phyloP scores from a whole-genome alignment of 2,113 vertebrate genomes.

The Nipponia nippon region DNA sequence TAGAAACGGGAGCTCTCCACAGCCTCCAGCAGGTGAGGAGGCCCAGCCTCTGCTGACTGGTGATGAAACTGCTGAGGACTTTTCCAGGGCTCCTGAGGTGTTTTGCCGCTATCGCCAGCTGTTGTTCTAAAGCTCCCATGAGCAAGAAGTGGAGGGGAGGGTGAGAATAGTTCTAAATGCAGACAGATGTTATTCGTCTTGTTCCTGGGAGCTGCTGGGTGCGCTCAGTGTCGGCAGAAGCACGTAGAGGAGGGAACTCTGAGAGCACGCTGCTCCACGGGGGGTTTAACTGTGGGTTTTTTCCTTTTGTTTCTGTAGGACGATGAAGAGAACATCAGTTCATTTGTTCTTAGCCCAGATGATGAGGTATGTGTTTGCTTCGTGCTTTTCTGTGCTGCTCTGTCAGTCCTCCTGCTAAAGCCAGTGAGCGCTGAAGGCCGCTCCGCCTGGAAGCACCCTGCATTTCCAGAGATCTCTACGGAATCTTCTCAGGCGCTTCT shows the following conservation, averaged over 20 bases:
- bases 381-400: background rate
- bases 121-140: too few species aligned
- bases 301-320: constrained; percentile 66
- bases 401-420: background rate
- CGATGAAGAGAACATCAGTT: constrained; percentile 90
- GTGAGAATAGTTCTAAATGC: rapidly evolving
- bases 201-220: background rate
- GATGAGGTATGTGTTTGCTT: constrained; percentile 76
- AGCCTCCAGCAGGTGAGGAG: constrained; percentile 86
- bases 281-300: rapidly evolving
- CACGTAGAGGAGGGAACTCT: rapidly evolving
- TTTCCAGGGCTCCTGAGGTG: rapidly evolving
- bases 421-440: rapidly evolving
- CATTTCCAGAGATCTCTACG: rapidly evolving
- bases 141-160: rapidly evolving
- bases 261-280: rapidly evolving
- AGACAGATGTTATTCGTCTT: rapidly evolving
- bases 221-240: rapidly evolving
- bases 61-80: rapidly evolving
- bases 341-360: constrained; percentile 86
- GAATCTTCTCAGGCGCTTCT: rapidly evolving
- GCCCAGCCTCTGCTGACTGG: too few species aligned
- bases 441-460: rapidly evolving
- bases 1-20: constrained; percentile 80
- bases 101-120: rapidly evolving